These are phyloP conservation scores for Adelphocoris suturalis DNA, from an alignment of 2,888 invertebrate genomes.

Conservation along the genomic window DNA sequence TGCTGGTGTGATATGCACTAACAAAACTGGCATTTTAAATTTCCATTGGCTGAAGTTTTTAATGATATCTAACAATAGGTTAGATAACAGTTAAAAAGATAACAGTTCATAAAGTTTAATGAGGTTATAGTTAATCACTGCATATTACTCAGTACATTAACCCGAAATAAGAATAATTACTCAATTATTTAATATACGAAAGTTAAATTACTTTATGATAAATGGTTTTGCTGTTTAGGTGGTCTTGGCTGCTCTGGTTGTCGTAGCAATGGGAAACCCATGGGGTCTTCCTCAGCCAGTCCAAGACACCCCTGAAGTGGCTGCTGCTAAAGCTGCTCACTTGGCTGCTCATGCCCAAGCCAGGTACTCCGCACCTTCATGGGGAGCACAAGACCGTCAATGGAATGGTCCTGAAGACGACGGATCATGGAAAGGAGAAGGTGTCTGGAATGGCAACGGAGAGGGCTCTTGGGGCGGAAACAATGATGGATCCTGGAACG, in stretches of 20 bases:
- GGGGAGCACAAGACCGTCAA: conserved; percentile 56
- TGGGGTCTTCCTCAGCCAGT: conserved; percentile 65
- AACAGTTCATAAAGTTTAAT: too few species aligned
- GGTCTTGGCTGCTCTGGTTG: background rate
- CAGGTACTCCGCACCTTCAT: conserved; percentile 49
- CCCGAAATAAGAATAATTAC: too few species aligned
- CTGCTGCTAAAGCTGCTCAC: conserved; percentile 82
- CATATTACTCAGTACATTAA: too few species aligned
- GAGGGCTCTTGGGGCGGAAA: conserved; percentile 27
- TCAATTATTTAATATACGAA: too few species aligned
- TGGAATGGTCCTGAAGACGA: conserved; percentile 48
- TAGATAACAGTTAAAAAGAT: too few species aligned
- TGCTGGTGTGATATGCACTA: too few species aligned
- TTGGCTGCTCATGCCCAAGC: conserved; percentile 80
- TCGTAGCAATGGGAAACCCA: conserved; percentile 36
- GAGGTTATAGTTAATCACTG: too few species aligned
- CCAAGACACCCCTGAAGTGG: conserved; percentile 81
- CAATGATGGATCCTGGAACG: conserved; percentile 38
- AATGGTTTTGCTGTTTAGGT: conserved; percentile 24
- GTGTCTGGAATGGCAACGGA: background rate
- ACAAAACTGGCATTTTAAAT: too few species aligned
- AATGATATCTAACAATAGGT: too few species aligned
- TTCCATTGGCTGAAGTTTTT: too few species aligned
- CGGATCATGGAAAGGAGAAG: conserved; percentile 38
- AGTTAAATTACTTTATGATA: too few species aligned